phyloP scores from a whole-genome alignment of 1,140 invertebrate genomes.

The Drosophila chauvacae region DNA sequence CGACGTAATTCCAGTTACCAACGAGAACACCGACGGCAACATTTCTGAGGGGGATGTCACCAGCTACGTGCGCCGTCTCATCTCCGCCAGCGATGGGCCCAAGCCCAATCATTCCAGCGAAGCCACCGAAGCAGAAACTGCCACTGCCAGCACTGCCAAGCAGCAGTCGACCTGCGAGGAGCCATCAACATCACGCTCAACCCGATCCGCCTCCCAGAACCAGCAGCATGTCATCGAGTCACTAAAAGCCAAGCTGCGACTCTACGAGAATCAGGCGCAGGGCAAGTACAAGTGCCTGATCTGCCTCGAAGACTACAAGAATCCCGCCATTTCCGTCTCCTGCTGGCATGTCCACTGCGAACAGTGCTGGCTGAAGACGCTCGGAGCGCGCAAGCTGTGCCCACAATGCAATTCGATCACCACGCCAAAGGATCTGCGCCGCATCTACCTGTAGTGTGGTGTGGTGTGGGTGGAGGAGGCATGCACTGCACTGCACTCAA shows the following conservation, averaged over 20 bases:
- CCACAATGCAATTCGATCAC: constrained; percentile 98
- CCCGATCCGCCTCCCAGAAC: constrained; percentile 60
- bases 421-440: constrained; percentile 92
- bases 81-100: constrained; percentile 61
- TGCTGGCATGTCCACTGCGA: constrained; percentile 99
- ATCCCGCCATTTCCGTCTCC: constrained; percentile 96
- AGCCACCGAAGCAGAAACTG: constrained; percentile 17
- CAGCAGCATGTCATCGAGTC: constrained; percentile 89
- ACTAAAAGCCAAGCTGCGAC: constrained; percentile 88
- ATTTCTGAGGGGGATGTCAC: constrained; percentile 85
- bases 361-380: constrained; percentile 95
- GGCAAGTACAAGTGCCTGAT: constrained; percentile 91
- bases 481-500: not conserved
- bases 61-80: constrained; percentile 83
- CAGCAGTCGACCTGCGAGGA: constrained; percentile 27
- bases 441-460: constrained; percentile 96
- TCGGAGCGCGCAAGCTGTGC: constrained; percentile 96
- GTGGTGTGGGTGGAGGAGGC: constrained; percentile 90
- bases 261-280: constrained; percentile 86
- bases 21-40: constrained; percentile 84
- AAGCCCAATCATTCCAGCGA: constrained; percentile 56
- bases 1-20: constrained; percentile 88
- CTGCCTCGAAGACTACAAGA: constrained; percentile 93
- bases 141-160: constrained; percentile 17
- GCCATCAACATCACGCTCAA: constrained; percentile 60